Conservation (phyloP, 2,113 vertebrate species). For the Nanorana parkeri region DNA sequence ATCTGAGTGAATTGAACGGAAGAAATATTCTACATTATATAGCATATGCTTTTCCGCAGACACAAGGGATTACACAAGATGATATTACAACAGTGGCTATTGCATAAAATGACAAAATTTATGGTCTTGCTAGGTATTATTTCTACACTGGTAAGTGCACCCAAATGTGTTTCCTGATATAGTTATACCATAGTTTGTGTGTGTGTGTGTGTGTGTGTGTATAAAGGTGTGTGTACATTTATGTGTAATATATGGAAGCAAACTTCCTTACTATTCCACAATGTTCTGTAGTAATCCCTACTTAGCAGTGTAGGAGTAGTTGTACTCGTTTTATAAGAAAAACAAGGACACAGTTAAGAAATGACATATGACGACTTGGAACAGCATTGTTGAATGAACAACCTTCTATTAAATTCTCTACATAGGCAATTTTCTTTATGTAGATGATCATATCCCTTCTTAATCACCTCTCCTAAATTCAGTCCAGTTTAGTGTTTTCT, state of each 20-base stretch:
- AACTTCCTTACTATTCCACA: neutral
- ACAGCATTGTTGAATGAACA: too few relatives aligned
- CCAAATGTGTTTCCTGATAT: neutral
- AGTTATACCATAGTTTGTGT: neutral
- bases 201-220: neutral
- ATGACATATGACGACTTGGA: too few relatives aligned
- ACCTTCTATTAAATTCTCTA: too few relatives aligned
- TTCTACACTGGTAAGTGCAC: constrained; percentile 1
- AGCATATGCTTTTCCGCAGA: neutral
- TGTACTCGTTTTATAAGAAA: neutral
- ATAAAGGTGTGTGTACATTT: neutral
- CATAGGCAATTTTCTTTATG: too few relatives aligned
- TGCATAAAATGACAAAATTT: neutral
- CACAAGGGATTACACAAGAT: neutral
- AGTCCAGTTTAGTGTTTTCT: too few relatives aligned
- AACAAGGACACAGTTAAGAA: too few relatives aligned
- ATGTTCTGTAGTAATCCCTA: neutral
- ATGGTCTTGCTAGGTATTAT: neutral
- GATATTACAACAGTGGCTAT: neutral
- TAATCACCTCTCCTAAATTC: too few relatives aligned
- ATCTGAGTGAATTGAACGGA: neutral
- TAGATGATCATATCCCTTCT: too few relatives aligned
- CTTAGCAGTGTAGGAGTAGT: neutral
- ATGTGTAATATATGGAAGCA: neutral
- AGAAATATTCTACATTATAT: neutral